Evolutionary conservation across 1,140 invertebrate species (phyloP), one percentile per base, ranked within the genome.

Genomic region (Bombus difficillimus): DNA sequence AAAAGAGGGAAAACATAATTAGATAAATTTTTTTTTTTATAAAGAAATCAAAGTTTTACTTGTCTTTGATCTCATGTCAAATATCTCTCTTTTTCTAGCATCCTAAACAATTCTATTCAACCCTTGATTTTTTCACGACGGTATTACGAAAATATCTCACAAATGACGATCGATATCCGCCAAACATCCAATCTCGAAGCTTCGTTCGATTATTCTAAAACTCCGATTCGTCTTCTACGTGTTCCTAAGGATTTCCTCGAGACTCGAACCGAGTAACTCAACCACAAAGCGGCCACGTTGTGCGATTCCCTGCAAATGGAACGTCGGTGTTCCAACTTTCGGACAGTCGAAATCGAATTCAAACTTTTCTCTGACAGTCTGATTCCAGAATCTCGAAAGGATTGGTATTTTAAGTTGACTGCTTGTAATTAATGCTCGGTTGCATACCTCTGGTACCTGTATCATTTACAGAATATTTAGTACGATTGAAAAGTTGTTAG

Each of bases 321-420:
- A 83, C 59, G 34, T 53, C 81, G 41, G 32, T 83, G 81, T 83
- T 68, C 43, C 22, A 39, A 74, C 69, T 64, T 62, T 81, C 53
- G 18, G 15, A 32, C 15, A 39, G 13, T 3, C 73, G 34, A 39
- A 83, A 83, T 83, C 81, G 72, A 83, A 57, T 83, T 57, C 8
- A 10, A 76, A 75, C 41, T 83, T 83, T 75, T 37, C 37, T n/a
- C 9, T 53, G 18, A 2, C 13, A 25, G n/a, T 25, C 12, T 25
- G 32, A 39, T 53, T 22, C 22, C 43, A 15, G 13, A 18, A 39
- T 3, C 41, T 28, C 25, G 8, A 25, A 39, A n/a, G 72, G 72
- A 22, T 22, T 22, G 41, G 41, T 83, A 76, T 66, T 83, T 83
- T 68, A 83, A 77, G 57, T 77, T 32, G 41, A 28, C 83, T n/a